Conservation (phyloP, 64 coral and sea anemone genomes). For the Astreopora myriophthalma region DNA sequence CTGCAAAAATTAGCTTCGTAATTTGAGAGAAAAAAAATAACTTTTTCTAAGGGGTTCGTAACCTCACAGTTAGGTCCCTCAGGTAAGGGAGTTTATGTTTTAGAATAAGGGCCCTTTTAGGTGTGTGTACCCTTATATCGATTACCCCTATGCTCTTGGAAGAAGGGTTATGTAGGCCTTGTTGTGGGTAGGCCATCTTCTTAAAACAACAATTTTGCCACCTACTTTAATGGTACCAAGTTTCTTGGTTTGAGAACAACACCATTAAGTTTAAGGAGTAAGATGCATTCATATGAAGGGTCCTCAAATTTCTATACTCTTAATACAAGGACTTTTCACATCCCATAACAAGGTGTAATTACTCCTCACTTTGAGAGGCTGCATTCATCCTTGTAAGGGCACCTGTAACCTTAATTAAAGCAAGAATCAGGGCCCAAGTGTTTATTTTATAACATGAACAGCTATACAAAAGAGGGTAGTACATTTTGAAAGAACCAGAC, state of each 20-base stretch:
- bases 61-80: slow-evolving; percentile 6
- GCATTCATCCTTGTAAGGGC: not conserved
- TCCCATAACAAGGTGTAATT: not conserved
- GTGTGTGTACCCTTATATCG: not conserved
- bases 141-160: not conserved
- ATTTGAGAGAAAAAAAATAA: not conserved
- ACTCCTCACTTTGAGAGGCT: not conserved
- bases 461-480: too few species aligned
- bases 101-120: not conserved
- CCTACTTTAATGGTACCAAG: not conserved
- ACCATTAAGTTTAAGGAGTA: not conserved
- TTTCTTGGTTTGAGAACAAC: not conserved
- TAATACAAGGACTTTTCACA: not conserved
- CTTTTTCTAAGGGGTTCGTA: not conserved
- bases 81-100: not conserved
- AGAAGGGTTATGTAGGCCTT: not conserved
- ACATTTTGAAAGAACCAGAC: too few species aligned
- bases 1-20: slow-evolving; percentile 30
- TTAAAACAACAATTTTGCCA: not conserved
- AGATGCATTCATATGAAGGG: not conserved
- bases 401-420: not conserved
- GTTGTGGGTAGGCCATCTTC: not conserved
- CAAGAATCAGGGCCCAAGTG: too few species aligned
- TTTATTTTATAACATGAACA: too few species aligned
- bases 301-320: not conserved